Percentiles rank a stretch among this genome's conserved stretches.
phyloP scores from a whole-genome alignment of 2,888 invertebrate genomes.

The Leucophenga maculata region DNA sequence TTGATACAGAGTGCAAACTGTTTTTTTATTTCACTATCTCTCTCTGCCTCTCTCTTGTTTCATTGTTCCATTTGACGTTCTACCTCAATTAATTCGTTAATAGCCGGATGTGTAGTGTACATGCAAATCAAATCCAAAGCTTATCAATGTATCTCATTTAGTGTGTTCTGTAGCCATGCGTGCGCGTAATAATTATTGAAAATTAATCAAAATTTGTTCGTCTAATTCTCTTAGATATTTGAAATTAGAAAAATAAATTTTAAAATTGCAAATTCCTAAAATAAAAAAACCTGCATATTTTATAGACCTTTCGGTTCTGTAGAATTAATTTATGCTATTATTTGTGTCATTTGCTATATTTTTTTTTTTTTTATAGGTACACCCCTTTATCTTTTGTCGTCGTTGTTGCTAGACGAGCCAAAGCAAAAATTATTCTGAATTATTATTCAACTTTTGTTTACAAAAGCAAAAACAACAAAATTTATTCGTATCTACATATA shows the following conservation, averaged over 20 bases:
- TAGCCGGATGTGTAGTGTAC: slow-evolving; percentile 52
- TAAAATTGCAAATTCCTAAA: too few relatives aligned
- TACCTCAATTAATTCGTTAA: slow-evolving; percentile 61
- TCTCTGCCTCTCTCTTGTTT: background rate
- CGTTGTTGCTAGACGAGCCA: slow-evolving; percentile 27
- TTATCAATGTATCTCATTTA: background rate
- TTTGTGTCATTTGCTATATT: slow-evolving; percentile 9
- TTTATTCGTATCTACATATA: background rate
- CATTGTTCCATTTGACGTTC: slow-evolving; percentile 46
- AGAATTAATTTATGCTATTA: slow-evolving; percentile 1
- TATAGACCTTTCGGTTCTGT: too few relatives aligned
- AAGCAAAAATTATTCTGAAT: slow-evolving; percentile 37
- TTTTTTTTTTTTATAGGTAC: background rate
- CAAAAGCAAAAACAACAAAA: slow-evolving; percentile 40
- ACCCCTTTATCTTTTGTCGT: too few relatives aligned
- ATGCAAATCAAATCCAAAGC: slow-evolving; percentile 53
- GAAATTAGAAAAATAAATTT: background rate
- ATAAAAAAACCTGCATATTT: background rate
- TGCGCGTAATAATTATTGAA: background rate
- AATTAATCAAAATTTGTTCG: background rate
- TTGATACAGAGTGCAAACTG: slow-evolving; percentile 47
- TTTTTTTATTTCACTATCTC: background rate
- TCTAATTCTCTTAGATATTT: background rate
- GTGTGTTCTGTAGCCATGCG: background rate
- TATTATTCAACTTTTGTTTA: slow-evolving; percentile 56